Conservation (phyloP, 1,140 invertebrate genomes). For the Bombus sylvicola region DNA sequence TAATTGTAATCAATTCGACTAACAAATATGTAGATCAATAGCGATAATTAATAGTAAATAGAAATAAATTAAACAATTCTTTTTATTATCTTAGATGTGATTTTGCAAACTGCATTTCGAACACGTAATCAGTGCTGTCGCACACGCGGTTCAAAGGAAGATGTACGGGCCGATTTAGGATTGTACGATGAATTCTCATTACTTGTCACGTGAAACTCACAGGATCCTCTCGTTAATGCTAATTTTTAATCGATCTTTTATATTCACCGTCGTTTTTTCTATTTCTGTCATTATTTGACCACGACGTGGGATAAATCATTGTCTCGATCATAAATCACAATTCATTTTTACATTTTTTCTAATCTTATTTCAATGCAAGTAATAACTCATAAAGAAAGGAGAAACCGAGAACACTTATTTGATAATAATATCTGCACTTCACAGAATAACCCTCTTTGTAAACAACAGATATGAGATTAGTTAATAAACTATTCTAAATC, state of each 20-base stretch:
- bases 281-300: background rate
- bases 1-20: background rate
- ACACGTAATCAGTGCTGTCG: constrained; percentile 19
- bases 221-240: background rate
- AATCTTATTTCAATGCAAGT: background rate
- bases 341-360: background rate
- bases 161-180: constrained; percentile 2
- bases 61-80: background rate
- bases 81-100: background rate
- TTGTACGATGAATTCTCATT: constrained; percentile 31
- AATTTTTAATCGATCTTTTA: constrained; percentile 23
- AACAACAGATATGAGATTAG: background rate
- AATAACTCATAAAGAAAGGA: background rate
- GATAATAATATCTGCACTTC: background rate
- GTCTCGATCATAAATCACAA: background rate
- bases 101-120: background rate
- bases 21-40: background rate
- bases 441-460: background rate
- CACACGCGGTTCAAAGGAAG: constrained; percentile 15
- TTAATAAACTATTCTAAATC: background rate
- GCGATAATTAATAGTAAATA: no score
- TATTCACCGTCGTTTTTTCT: background rate
- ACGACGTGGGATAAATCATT: background rate
- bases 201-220: constrained; percentile 19
- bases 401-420: background rate